A percentile compares a stretch with the other conserved stretches of the same genome.
Evolutionary conservation across 2,797 vertebrate genomes (phyloP).

Genomic region (Florisuga fusca): DNA sequence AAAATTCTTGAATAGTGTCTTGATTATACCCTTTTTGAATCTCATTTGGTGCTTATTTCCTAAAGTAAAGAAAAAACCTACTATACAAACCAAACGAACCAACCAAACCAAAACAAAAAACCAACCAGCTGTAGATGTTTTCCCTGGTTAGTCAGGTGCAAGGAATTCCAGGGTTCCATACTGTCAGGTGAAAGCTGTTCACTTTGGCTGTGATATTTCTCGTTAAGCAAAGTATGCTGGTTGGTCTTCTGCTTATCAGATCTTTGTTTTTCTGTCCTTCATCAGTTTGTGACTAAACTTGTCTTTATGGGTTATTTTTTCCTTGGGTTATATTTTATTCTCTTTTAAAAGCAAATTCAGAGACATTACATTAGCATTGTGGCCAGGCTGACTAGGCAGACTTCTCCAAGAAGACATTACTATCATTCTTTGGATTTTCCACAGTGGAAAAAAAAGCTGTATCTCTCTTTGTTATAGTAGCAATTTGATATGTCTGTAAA

Average conservation of each 20-base stretch:
- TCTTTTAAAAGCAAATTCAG: background rate
- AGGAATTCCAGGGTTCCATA: background rate
- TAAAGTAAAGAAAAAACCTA: background rate
- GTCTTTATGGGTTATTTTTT: background rate
- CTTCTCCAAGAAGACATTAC: background rate
- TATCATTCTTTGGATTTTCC: background rate
- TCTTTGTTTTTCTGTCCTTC: background rate
- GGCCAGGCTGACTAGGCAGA: background rate
- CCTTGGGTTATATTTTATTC: background rate
- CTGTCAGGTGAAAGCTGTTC: background rate
- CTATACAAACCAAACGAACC: no score
- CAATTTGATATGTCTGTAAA: background rate
- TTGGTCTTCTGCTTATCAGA: background rate
- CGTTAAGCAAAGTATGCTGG: background rate
- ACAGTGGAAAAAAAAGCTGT: accelerated
- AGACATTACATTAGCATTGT: background rate
- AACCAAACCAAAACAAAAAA: no score
- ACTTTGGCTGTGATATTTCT: background rate
- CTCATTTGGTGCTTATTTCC: background rate
- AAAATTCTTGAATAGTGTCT: background rate
- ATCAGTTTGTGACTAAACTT: background rate
- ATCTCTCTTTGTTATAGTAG: background rate
- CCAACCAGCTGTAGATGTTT: background rate
- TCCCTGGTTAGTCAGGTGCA: background rate
- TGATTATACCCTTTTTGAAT: background rate